Percentiles rank a stretch among this genome's conserved stretches.
Conservation (phyloP, 2,113 vertebrate genomes). For the Vanacampus margaritifer region DNA sequence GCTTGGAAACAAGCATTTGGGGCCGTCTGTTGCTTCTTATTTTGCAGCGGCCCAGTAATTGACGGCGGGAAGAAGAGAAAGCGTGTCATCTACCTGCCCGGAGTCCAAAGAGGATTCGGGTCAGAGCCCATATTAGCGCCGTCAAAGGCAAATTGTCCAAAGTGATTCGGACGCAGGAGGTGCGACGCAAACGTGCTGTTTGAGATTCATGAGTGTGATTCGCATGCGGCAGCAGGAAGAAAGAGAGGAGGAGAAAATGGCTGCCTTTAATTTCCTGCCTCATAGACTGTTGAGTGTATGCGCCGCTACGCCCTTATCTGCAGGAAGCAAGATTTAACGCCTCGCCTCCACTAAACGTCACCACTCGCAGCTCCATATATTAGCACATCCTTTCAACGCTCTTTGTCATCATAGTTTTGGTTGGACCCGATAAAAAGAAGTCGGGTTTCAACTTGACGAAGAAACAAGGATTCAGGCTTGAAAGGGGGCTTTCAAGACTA, state of each 20-base stretch:
- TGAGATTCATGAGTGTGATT: slow-evolving; percentile 20
- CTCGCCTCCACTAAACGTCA: background rate
- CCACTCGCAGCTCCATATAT: background rate
- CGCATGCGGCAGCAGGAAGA: background rate
- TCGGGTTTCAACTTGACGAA: background rate
- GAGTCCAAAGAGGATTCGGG: slow-evolving; percentile 38
- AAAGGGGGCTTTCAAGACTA: background rate
- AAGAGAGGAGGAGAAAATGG: background rate
- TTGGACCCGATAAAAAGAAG: background rate
- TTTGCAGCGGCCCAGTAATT: slow-evolving; percentile 46
- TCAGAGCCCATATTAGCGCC: slow-evolving; percentile 36
- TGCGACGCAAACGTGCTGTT: slow-evolving; percentile 8
- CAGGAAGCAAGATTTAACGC: background rate
- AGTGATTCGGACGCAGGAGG: slow-evolving; percentile 31
- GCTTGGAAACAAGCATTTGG: background rate
- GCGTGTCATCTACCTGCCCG: slow-evolving; percentile 12
- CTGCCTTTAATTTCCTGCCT: background rate
- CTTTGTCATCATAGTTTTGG: background rate
- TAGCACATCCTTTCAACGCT: background rate
- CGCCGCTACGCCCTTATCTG: background rate
- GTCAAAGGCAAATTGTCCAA: slow-evolving; percentile 45
- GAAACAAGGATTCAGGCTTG: background rate
- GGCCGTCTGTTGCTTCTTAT: slow-evolving; percentile 49
- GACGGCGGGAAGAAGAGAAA: slow-evolving; percentile 15
- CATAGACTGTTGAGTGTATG: background rate